These are phyloP conservation scores for Grus americana DNA, from an alignment of 2,113 vertebrate genomes.

Conservation along the genomic window DNA sequence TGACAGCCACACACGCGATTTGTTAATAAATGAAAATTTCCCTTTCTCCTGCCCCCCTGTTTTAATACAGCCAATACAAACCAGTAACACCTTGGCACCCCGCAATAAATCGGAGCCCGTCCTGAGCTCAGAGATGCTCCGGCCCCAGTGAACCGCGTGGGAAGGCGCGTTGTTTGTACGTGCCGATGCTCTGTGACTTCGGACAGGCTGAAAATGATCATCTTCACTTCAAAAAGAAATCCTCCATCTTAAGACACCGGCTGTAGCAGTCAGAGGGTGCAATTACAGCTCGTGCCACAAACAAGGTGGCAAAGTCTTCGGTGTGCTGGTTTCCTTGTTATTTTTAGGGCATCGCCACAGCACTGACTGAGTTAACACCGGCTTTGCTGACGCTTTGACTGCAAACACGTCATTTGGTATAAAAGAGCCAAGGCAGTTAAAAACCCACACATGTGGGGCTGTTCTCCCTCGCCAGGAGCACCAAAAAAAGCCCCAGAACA, in stretches of 20 bases:
- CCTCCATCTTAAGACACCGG: neutral
- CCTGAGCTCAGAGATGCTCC: neutral
- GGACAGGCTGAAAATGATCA: neutral
- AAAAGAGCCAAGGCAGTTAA: neutral
- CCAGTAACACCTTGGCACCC: neutral
- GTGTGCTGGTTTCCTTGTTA: neutral
- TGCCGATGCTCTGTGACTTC: neutral
- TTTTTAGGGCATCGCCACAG: neutral
- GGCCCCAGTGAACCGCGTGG: rapidly evolving
- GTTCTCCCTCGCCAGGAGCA: neutral
- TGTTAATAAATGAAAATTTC: neutral
- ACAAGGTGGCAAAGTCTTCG: neutral
- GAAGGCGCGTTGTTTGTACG: neutral
- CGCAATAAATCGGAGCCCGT: neutral
- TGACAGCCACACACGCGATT: neutral
- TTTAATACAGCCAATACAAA: neutral
- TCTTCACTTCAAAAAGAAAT: neutral
- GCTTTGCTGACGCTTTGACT: neutral
- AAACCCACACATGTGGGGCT: neutral
- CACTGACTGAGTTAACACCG: neutral
- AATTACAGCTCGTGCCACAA: neutral
- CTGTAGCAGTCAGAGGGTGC: neutral
- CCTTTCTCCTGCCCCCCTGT: neutral
- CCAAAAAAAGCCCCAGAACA: neutral
- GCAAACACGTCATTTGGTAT: neutral